Conservation (phyloP, 2,888 invertebrate species). For the Hypolimnas misippus region DNA sequence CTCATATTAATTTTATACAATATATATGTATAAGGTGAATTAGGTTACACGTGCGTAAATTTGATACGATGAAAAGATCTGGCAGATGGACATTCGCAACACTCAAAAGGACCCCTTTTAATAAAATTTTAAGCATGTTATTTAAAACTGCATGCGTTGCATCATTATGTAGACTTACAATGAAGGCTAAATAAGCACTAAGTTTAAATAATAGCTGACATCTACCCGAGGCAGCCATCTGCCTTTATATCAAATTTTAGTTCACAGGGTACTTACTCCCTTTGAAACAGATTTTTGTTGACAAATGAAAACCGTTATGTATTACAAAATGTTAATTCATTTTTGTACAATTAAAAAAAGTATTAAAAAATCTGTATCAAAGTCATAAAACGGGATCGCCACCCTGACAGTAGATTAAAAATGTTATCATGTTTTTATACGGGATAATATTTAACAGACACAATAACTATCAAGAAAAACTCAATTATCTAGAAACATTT, state of each 20-base stretch:
- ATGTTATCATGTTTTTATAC: too few species aligned
- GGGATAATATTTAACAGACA: too few species aligned
- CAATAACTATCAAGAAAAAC: too few species aligned
- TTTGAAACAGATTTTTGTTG: background rate
- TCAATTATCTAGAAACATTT: too few species aligned
- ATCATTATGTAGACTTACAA: background rate
- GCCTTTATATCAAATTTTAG: background rate
- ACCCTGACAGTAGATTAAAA: too few species aligned
- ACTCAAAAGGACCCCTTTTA: background rate
- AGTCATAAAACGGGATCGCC: too few species aligned
- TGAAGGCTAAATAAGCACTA: background rate
- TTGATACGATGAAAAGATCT: background rate
- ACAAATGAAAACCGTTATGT: too few species aligned
- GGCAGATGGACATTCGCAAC: background rate
- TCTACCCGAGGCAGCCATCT: background rate
- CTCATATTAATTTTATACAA: constrained; percentile 12
- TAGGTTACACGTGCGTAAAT: constrained; percentile 29
- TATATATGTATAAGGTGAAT: constrained; percentile 5
- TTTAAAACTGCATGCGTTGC: background rate
- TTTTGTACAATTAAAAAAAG: too few species aligned
- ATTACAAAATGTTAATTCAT: too few species aligned
- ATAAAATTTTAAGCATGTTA: background rate
- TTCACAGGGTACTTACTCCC: background rate
- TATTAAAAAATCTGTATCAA: too few species aligned
- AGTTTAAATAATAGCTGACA: background rate